These are phyloP conservation scores for Hormaphis cornu DNA, from an alignment of 1,140 invertebrate species.

Conservation along the genomic window DNA sequence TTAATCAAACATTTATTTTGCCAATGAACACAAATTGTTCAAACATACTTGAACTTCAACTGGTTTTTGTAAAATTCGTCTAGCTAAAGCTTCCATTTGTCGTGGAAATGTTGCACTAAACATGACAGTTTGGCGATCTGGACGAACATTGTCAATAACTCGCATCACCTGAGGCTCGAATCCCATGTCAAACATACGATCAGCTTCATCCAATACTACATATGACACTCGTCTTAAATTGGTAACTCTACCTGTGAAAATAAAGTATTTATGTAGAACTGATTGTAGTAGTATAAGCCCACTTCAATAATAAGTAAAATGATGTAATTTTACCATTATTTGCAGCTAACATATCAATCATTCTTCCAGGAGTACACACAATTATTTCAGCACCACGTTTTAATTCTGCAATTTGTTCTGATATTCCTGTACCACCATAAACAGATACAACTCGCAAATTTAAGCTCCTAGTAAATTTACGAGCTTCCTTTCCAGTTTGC, in stretches of 20 bases:
- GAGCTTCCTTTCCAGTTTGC: slow-evolving; percentile 96
- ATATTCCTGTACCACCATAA: slow-evolving; percentile 96
- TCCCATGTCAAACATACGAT: slow-evolving; percentile 99
- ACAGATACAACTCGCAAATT: slow-evolving; percentile 86
- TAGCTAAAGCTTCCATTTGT: slow-evolving; percentile 96
- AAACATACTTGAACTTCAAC: slow-evolving; percentile 76
- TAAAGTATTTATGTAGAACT: slow-evolving; percentile 1
- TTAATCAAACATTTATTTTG: not conserved
- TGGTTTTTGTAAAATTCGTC: slow-evolving; percentile 86
- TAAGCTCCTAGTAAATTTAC: slow-evolving; percentile 86
- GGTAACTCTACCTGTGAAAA: slow-evolving; percentile 67
- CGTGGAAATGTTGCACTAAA: slow-evolving; percentile 98
- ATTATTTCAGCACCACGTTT: slow-evolving; percentile 98
- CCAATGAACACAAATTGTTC: not conserved
- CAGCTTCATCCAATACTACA: slow-evolving; percentile 96
- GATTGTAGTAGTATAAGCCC: not conserved
- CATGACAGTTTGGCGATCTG: slow-evolving; percentile 95
- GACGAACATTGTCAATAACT: slow-evolving; percentile 94
- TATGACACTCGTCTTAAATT: slow-evolving; percentile 93
- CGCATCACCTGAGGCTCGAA: slow-evolving; percentile 98
- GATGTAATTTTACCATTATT: slow-evolving; percentile 57
- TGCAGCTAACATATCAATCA: slow-evolving; percentile 99
- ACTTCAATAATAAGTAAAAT: not conserved
- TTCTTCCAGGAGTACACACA: slow-evolving; percentile 96
- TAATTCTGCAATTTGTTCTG: slow-evolving; percentile 94